Conservation (phyloP, 2,113 vertebrate genomes). For the Hiodon alosoides region DNA sequence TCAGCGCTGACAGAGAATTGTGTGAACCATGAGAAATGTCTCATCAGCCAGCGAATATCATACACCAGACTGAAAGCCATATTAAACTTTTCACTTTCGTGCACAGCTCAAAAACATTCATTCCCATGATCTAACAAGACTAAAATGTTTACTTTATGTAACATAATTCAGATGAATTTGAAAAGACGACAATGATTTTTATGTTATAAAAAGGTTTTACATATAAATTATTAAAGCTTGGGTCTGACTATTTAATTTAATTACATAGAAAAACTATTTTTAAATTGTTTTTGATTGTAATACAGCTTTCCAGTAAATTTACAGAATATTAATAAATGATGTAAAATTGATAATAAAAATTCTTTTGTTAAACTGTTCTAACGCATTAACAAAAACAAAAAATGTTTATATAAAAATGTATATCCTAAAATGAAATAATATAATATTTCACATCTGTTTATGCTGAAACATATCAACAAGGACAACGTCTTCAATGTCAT, state of each 20-base stretch:
- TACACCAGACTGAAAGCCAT: conserved; percentile 56
- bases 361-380: no score
- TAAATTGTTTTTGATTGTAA: no score
- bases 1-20: conserved; percentile 59
- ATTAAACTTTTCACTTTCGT: conserved; percentile 64
- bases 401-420: no score
- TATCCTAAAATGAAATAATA: no score
- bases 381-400: no score
- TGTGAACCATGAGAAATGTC: conserved; percentile 66
- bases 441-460: no score
- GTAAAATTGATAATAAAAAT: no score
- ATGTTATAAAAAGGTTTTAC: not conserved
- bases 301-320: no score
- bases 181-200: conserved; percentile 55
- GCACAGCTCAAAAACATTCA: conserved; percentile 53
- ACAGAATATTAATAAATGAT: no score
- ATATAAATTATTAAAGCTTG: not conserved
- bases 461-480: no score
- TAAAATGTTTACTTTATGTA: conserved; percentile 60
- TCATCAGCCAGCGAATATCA: conserved; percentile 65
- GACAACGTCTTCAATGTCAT: no score
- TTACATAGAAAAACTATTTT: no score
- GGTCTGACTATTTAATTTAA: not conserved
- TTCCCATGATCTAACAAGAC: conserved; percentile 53
- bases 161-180: conserved; percentile 46